These are phyloP conservation scores for Caretta caretta DNA, from an alignment of 2,113 vertebrate species.

Conservation along the genomic window DNA sequence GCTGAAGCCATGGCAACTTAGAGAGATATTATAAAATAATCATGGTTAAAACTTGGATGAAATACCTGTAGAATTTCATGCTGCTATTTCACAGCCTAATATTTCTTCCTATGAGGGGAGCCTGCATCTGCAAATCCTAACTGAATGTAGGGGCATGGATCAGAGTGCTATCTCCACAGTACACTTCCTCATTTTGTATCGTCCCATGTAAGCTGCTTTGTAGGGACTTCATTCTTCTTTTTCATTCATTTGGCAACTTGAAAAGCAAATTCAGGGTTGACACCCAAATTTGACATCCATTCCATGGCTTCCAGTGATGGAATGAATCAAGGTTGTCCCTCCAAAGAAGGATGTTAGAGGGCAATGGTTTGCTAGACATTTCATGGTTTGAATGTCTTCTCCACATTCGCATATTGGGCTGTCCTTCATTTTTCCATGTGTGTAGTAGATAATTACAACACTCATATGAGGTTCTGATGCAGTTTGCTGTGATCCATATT, in stretches of 20 bases:
- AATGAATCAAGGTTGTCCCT: neutral
- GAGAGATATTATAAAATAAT: neutral
- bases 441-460: neutral
- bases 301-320: neutral
- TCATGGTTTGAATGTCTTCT: neutral
- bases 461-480: neutral
- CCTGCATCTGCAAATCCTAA: neutral
- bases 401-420: neutral
- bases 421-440: neutral
- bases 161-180: no score
- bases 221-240: neutral
- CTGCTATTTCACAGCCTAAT: neutral
- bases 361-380: neutral
- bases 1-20: neutral
- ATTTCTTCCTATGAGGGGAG: neutral
- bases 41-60: neutral
- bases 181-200: neutral
- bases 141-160: accelerated
- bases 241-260: neutral
- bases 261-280: neutral
- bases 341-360: neutral
- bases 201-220: neutral
- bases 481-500: neutral
- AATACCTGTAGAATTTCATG: neutral
- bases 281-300: neutral